These are phyloP conservation scores for Orientallactaga sibirica DNA, from an alignment of 2,797 vertebrate genomes.

Conservation along the genomic window DNA sequence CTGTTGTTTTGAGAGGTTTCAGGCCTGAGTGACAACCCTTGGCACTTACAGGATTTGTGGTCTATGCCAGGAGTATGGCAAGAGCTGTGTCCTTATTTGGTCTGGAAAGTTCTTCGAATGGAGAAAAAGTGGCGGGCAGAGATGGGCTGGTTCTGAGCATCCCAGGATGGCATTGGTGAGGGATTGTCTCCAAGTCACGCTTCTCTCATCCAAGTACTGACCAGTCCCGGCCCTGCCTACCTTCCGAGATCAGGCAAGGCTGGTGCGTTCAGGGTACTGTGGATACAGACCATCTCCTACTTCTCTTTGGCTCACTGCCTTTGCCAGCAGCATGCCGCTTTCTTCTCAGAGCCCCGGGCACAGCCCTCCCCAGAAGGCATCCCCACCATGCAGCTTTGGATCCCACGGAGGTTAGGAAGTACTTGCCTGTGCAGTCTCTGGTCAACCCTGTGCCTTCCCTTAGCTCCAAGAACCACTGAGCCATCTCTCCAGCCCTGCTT, in stretches of 20 bases:
- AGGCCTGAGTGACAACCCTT: slow-evolving; percentile 10
- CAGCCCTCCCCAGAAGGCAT: neutral
- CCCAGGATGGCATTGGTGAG: neutral
- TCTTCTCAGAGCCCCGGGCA: neutral
- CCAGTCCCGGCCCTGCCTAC: neutral
- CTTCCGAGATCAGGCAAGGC: neutral
- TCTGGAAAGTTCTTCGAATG: slow-evolving; percentile 78
- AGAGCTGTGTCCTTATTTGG: slow-evolving; percentile 79
- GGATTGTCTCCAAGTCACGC: neutral
- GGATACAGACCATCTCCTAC: neutral
- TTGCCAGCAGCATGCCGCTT: neutral
- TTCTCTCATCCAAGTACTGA: neutral
- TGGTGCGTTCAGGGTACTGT: neutral
- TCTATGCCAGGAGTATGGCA: slow-evolving; percentile 62
- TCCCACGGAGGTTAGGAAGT: neutral
- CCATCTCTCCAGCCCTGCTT: neutral
- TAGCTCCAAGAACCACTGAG: neutral
- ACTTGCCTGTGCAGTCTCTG: too few species aligned
- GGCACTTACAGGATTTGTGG: neutral
- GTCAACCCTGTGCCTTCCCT: neutral
- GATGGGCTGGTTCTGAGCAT: fast-evolving
- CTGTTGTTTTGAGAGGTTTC: neutral
- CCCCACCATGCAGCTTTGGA: neutral
- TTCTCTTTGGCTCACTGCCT: neutral
- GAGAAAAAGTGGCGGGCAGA: neutral